Percentiles rank a stretch among this genome's conserved stretches.
Conservation (phyloP, 2,888 invertebrate genomes). For the Strigamia crassipes region DNA sequence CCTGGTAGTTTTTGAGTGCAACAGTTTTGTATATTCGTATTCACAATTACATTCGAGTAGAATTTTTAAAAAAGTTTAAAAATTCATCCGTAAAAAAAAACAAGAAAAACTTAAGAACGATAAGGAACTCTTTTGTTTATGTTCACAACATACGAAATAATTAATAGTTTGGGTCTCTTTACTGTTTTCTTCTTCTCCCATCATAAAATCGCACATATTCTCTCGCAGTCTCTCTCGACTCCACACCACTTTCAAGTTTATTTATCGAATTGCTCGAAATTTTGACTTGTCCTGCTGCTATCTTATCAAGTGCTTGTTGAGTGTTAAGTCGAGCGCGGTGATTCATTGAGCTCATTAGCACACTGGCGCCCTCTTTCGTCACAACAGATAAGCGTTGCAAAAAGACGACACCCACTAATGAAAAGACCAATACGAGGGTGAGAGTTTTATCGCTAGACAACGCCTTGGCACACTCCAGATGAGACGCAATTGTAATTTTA, state of each 20-base stretch:
- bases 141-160: background rate
- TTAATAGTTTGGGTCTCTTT: background rate
- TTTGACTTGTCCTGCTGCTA: constrained; percentile 10
- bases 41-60: too few species aligned
- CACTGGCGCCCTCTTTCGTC: constrained; percentile 10
- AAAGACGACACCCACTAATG: constrained; percentile 10
- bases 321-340: constrained; percentile 10
- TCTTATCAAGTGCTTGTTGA: constrained; percentile 10
- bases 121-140: background rate
- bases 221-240: background rate
- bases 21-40: too few species aligned
- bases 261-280: constrained; percentile 3
- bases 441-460: constrained; percentile 10
- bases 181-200: background rate
- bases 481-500: background rate
- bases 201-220: background rate
- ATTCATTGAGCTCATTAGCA: constrained; percentile 10
- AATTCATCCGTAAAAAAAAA: too few species aligned
- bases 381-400: constrained; percentile 10
- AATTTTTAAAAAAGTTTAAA: too few species aligned
- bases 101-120: background rate
- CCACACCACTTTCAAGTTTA: background rate
- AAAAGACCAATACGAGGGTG: constrained; percentile 10
- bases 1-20: too few species aligned
- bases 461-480: constrained; percentile 10